Evolutionary conservation across 2,888 invertebrate species (phyloP).

Genomic region (Caradrina clavipalpis): DNA sequence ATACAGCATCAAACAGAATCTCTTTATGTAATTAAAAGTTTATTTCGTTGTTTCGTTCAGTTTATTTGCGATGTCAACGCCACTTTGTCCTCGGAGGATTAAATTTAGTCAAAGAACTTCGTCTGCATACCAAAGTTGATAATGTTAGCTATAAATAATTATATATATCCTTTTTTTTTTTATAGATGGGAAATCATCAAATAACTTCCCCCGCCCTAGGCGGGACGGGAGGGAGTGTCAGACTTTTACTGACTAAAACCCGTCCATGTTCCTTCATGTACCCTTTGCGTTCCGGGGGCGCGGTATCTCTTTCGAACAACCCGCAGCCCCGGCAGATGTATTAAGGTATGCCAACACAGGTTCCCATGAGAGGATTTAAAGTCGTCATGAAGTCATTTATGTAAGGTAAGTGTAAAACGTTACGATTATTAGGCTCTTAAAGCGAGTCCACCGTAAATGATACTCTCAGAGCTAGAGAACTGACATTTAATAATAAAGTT

Average conservation of each 20-base stretch:
- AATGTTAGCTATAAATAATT: slow-evolving; percentile 64
- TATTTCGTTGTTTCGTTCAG: slow-evolving; percentile 47
- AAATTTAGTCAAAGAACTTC: slow-evolving; percentile 67
- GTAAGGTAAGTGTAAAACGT: slow-evolving; percentile 21
- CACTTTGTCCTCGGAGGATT: slow-evolving; percentile 55
- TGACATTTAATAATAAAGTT: slow-evolving; percentile 32
- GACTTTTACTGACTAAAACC: too few species aligned
- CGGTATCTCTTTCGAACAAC: too few species aligned
- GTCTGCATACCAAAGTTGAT: slow-evolving; percentile 60
- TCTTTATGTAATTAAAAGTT: slow-evolving; percentile 59
- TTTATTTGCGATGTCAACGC: slow-evolving; percentile 58
- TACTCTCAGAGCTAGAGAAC: slow-evolving; percentile 14
- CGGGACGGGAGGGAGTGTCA: too few species aligned
- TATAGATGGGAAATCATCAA: too few species aligned
- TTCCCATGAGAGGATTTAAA: not conserved
- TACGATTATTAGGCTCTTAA: slow-evolving; percentile 40
- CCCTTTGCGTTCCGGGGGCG: too few species aligned
- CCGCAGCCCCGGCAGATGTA: too few species aligned
- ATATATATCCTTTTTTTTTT: too few species aligned
- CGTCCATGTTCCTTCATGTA: too few species aligned
- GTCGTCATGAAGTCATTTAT: slow-evolving; percentile 2
- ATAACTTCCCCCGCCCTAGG: too few species aligned
- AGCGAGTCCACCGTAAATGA: slow-evolving; percentile 14
- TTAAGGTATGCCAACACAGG: too few species aligned
- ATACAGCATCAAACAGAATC: slow-evolving; percentile 44